Base-by-base conservation (phyloP, 2,113 vertebrate genomes). In the Tachuris rubrigastra region DNA sequence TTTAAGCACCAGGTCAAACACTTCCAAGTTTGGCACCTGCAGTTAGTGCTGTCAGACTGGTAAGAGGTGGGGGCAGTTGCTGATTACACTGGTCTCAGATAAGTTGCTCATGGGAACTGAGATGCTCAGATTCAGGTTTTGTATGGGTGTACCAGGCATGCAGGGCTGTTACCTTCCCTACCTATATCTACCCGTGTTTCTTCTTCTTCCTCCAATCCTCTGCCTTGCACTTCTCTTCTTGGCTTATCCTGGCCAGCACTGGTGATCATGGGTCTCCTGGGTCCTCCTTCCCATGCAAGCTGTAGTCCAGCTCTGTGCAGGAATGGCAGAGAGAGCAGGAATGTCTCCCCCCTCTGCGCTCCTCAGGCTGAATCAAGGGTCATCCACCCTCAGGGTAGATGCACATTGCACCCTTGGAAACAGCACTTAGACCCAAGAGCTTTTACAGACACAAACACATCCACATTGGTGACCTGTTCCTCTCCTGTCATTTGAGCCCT, bases 401-500 rank as follows among this genome's bases (percentile, higher is more conserved):
- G 50, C 50, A 17, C 21, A 10, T 4, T 47, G 14, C 46, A 47
- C 4, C 41, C 28, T 47, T 53, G 21, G 27, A 25, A 80, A 21
- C 0, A 0, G 9, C 2, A 3, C 62, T 71, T n/a, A 63, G 35
- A 76, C 20, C 16, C 59, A 37, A 53, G 76, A 78, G 37, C 69
- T 92, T 66, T 87, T 27, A 60, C 39, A 47, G 31, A 75, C 39
- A 47, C 0, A 1, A 8, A 2, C 2, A 10, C 3, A 1, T 60
- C 22, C 60, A 21, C 0, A 0, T 69, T 90, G 9, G 20, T 49
- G 81, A n/a, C 31, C 49, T 31, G 24, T 69, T 14, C 49, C 18
- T 21, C n/a, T 81, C 63, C 44, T 53, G 42, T n/a, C 69, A n/a
- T 8, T 14, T 37, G 46, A 47, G 52, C 56, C 82, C 20, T 62